A percentile compares a stretch with the other conserved stretches of the same genome.
Evolutionary conservation across 37 sponge, comb jelly and placozoan species (phyloP).

Genomic region (Hormiphora californensis): DNA sequence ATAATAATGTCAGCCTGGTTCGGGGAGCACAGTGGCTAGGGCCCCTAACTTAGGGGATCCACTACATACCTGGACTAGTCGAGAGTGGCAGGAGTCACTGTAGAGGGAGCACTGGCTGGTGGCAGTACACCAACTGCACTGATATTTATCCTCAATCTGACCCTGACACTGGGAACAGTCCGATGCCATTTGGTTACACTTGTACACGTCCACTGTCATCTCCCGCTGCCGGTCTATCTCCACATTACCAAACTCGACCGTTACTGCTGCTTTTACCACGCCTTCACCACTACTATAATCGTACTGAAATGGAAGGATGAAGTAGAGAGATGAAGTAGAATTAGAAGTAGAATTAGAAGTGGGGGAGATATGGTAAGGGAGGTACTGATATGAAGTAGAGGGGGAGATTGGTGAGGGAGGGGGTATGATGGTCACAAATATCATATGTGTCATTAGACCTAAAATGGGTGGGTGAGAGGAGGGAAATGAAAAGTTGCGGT

Average conservation of each 20-base stretch:
- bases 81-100: not conserved
- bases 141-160: constrained; percentile 50
- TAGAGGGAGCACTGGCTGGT: constrained; percentile 42
- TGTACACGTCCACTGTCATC: constrained; percentile 67
- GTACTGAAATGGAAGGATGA: constrained; percentile 22
- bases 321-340: too few species aligned
- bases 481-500: too few species aligned
- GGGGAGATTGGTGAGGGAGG: too few species aligned
- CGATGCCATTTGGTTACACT: constrained; percentile 63
- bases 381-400: too few species aligned
- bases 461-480: too few species aligned
- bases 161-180: constrained; percentile 80
- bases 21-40: too few species aligned
- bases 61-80: constrained; percentile 6
- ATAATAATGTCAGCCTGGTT: too few species aligned
- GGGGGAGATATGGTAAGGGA: too few species aligned
- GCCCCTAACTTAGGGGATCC: too few species aligned
- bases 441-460: too few species aligned
- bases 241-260: not conserved
- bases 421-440: too few species aligned
- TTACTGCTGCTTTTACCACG: constrained; percentile 3
- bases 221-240: constrained; percentile 16
- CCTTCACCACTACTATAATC: constrained; percentile 16
- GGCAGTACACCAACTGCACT: constrained; percentile 63
- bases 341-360: too few species aligned